These are phyloP conservation scores for Catharus ustulatus DNA, from an alignment of 2,797 vertebrate genomes.

Conservation along the genomic window DNA sequence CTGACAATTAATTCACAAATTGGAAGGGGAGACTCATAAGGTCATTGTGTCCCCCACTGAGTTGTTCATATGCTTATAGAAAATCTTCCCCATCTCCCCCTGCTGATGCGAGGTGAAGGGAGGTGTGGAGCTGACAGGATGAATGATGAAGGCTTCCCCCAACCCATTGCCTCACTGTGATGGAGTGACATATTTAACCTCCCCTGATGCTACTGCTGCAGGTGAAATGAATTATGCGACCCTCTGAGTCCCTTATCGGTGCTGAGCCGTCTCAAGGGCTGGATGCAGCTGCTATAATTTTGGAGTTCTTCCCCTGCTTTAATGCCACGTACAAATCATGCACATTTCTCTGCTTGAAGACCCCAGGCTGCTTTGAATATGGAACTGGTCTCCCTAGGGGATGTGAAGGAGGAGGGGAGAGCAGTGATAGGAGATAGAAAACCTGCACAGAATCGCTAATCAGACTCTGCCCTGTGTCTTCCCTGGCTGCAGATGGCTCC, in stretches of 20 bases:
- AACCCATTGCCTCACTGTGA: constrained; percentile 36
- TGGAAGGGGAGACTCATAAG: constrained; percentile 56
- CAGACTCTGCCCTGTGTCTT: constrained; percentile 51
- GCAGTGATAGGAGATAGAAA: constrained; percentile 14
- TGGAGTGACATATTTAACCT: constrained; percentile 75
- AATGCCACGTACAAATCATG: constrained; percentile 67
- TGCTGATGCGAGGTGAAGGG: constrained; percentile 13
- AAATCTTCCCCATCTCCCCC: constrained; percentile 31
- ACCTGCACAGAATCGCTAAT: constrained; percentile 69
- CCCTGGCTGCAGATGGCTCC: constrained; percentile 47
- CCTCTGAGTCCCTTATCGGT: constrained; percentile 43
- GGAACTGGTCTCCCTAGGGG: constrained; percentile 60
- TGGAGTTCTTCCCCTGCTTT: constrained; percentile 57
- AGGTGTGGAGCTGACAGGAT: constrained; percentile 66
- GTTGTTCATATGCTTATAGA: constrained; percentile 63
- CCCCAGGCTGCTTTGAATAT: constrained; percentile 72
- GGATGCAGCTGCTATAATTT: constrained; percentile 64
- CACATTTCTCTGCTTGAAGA: constrained; percentile 71
- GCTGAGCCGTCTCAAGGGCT: constrained; percentile 44
- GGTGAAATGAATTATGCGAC: constrained; percentile 73
- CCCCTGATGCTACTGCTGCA: constrained; percentile 67
- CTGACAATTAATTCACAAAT: constrained; percentile 60
- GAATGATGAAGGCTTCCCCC: constrained; percentile 70
- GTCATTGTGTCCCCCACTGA: constrained; percentile 54
- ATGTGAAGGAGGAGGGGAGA: constrained; percentile 20